These are phyloP conservation scores for Pollenia griseotomentosa DNA, from an alignment of 2,888 invertebrate species.

Conservation along the genomic window DNA sequence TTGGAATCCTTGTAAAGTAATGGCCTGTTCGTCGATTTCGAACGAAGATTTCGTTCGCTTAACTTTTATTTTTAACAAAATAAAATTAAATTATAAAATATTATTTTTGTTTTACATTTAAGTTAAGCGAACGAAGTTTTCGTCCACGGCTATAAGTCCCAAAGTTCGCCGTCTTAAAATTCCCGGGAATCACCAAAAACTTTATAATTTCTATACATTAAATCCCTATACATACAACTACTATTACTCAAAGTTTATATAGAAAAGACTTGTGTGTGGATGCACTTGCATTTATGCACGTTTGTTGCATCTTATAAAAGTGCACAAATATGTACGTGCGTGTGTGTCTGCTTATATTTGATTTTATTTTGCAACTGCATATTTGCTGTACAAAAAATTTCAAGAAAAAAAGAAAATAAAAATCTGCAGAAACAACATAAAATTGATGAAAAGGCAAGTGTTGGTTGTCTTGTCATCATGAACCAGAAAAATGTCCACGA, in stretches of 20 bases:
- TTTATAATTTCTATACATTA: too few species aligned
- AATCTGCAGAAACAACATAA: conserved; percentile 10
- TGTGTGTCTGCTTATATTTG: conserved; percentile 17
- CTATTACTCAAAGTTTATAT: conserved; percentile 16
- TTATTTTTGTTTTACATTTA: too few species aligned
- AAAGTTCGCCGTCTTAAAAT: too few species aligned
- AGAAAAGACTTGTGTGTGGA: conserved; percentile 17
- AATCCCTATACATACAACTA: not conserved
- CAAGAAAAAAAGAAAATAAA: too few species aligned
- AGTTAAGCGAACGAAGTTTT: too few species aligned
- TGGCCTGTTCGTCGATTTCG: too few species aligned
- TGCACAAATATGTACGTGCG: conserved; percentile 2
- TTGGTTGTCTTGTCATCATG: conserved; percentile 67
- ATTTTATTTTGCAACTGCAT: conserved; percentile 15
- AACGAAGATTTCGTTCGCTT: too few species aligned
- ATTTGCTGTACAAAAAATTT: conserved; percentile 16
- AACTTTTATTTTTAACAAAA: too few species aligned
- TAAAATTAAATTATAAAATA: too few species aligned
- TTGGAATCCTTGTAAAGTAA: too few species aligned
- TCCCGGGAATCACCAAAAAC: too few species aligned
- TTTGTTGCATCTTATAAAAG: not conserved
- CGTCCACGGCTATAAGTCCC: too few species aligned
- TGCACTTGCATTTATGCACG: conserved; percentile 25
- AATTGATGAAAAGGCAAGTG: conserved; percentile 70
- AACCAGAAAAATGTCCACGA: conserved; percentile 68